Base-by-base conservation (phyloP, 2,888 invertebrate genomes). In the Cetonia aurata region DNA sequence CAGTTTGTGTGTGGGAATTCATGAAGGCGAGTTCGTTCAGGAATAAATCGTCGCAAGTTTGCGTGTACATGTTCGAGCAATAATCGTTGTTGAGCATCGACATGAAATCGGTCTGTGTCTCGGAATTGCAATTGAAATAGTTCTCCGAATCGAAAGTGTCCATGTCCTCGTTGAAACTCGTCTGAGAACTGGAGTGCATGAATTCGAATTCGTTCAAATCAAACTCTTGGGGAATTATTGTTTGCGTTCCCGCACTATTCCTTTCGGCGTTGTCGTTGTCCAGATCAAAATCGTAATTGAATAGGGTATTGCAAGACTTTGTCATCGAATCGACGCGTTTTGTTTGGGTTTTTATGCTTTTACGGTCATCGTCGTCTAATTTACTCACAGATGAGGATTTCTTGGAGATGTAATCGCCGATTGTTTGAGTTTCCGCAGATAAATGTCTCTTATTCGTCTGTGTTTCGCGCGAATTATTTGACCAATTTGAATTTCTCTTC, bases 1-100 rank as follows among this genome's bases (percentile, higher is more conserved):
- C 83, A 0, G 91, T 91, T 80, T 91, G 91, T 0, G 91, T 91
- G 78, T 91, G 89, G 70, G 88, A 90, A 75, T 90, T 87, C 17
- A 87, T 86, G 48, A 90, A 82, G n/a, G 85, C 88, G 37, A 90
- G 82, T 75, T 88, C 89, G 4, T 74, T 79, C 2, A 87, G 80
- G 33, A 89, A 80, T 50, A 88, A 84, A 56, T 88, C 87, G 70
- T 88, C 87, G 76, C 88, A 89, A 1, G 88, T 87, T 67, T 84
- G 83, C 0, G 83, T 83, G 70, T 78, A 82, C 79, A 81, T 84
- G 72, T 82, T 80, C 46, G 80, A 79, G 74, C 81, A 82, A 73
- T 80, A 83, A 75, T 83, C 83, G 48, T 78, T 74, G 69, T 78
- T 78, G 41, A 84, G 79, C 60, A 84, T 76, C 6, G 83, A 80